Conservation (phyloP, 2,888 invertebrate genomes). For the Unio pictorum region DNA sequence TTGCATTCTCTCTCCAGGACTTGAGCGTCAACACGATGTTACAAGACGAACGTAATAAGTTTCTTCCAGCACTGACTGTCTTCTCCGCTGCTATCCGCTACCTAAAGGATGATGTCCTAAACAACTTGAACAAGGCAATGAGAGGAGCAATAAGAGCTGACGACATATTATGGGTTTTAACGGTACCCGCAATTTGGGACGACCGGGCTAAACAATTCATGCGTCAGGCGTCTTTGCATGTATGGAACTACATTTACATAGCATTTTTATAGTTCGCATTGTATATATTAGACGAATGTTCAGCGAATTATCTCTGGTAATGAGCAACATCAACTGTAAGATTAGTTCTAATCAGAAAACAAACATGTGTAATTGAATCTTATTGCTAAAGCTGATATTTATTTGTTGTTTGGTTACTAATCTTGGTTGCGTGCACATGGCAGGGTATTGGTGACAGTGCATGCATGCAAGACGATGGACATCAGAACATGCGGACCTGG, state of each 20-base stretch:
- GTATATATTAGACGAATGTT: not conserved
- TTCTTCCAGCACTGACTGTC: conserved; percentile 9
- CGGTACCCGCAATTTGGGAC: not conserved
- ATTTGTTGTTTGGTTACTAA: too few species aligned
- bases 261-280: not conserved
- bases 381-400: too few species aligned
- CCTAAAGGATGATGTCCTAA: conserved; percentile 12
- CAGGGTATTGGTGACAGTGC: too few species aligned
- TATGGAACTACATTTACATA: not conserved
- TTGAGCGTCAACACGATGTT: too few species aligned
- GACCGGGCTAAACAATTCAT: not conserved
- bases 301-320: not conserved
- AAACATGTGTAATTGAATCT: too few species aligned
- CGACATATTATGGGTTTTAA: conserved; percentile 11
- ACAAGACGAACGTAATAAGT: too few species aligned
- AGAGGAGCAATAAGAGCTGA: not conserved
- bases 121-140: conserved; percentile 3
- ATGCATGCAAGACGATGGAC: too few species aligned
- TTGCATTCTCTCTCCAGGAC: too few species aligned
- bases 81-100: conserved; percentile 16
- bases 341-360: too few species aligned
- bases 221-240: conserved; percentile 12
- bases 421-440: too few species aligned
- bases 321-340: too few species aligned
- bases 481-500: too few species aligned